Conservation (phyloP, 2,797 vertebrate species). For the Cygnus olor region DNA sequence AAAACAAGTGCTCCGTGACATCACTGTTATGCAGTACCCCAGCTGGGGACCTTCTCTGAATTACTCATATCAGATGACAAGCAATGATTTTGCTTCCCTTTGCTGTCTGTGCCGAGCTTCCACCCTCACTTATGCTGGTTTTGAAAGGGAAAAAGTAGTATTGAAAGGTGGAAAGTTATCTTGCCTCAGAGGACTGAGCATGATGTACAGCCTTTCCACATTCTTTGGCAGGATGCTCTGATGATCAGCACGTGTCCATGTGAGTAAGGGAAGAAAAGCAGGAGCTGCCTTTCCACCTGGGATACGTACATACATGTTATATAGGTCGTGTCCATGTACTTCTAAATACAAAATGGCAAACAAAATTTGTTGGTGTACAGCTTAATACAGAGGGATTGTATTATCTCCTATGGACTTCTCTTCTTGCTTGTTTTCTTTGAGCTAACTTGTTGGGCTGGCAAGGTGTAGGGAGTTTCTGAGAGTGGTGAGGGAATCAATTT, state of each 20-base stretch:
- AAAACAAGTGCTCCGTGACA: accelerated
- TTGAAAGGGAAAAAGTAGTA: not conserved
- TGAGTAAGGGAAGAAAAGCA: not conserved
- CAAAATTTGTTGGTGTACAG: accelerated
- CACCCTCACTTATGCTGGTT: accelerated
- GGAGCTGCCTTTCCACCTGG: not conserved
- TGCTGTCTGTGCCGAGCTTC: not conserved
- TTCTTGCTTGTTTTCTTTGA: not conserved
- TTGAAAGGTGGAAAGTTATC: not conserved
- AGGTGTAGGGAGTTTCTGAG: not conserved
- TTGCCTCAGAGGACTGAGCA: not conserved
- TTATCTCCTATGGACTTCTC: not conserved
- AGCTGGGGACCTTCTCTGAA: not conserved
- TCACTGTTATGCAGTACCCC: accelerated
- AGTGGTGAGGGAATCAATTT: accelerated
- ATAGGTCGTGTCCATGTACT: accelerated
- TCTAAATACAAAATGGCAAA: not conserved
- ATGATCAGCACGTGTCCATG: not conserved
- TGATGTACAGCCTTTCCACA: accelerated
- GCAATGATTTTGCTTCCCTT: not conserved
- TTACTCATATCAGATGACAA: not conserved
- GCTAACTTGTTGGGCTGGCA: accelerated
- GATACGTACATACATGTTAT: accelerated
- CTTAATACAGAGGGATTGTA: not conserved
- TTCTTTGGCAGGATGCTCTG: not conserved